Percentiles rank a stretch among this genome's conserved stretches.
Conservation (phyloP, 2,797 vertebrate species). For the Takifugu rubripes region DNA sequence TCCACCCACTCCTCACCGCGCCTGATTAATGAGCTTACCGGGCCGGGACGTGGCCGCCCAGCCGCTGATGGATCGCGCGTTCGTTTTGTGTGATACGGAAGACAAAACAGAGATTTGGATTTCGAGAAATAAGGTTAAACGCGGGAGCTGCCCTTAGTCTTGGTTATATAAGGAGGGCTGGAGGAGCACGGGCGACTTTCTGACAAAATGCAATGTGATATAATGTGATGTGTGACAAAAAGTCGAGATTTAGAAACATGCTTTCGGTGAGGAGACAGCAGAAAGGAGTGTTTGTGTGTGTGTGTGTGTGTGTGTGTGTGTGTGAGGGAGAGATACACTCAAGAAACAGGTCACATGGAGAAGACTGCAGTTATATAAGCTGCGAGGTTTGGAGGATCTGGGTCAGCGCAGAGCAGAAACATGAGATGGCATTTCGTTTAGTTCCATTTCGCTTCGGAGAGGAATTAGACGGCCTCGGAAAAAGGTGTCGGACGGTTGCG, state of each 20-base stretch:
- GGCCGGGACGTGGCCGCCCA: constrained; percentile 39
- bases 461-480: constrained; percentile 28
- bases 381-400: constrained; percentile 50
- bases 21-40: constrained; percentile 63
- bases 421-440: constrained; percentile 32
- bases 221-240: constrained; percentile 66
- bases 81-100: constrained; percentile 11
- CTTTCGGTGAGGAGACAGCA: constrained; percentile 22
- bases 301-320: not conserved
- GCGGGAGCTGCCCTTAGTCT: constrained; percentile 21
- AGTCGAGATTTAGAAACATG: constrained; percentile 47
- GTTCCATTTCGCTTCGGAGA: constrained; percentile 10
- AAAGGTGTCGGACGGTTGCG: constrained; percentile 12
- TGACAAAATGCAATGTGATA: constrained; percentile 64
- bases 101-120: not conserved
- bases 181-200: constrained; percentile 57
- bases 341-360: constrained; percentile 51
- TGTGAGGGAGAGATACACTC: constrained; percentile 11
- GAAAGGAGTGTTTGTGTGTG: not conserved
- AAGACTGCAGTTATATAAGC: constrained; percentile 54
- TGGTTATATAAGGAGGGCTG: constrained; percentile 50
- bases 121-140: constrained; percentile 21
- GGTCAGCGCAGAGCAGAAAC: constrained; percentile 44
- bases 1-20: constrained; percentile 50
- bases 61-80: constrained; percentile 49